Base-by-base conservation (phyloP, 2,888 invertebrate species). In the Achlya flavicornis region DNA sequence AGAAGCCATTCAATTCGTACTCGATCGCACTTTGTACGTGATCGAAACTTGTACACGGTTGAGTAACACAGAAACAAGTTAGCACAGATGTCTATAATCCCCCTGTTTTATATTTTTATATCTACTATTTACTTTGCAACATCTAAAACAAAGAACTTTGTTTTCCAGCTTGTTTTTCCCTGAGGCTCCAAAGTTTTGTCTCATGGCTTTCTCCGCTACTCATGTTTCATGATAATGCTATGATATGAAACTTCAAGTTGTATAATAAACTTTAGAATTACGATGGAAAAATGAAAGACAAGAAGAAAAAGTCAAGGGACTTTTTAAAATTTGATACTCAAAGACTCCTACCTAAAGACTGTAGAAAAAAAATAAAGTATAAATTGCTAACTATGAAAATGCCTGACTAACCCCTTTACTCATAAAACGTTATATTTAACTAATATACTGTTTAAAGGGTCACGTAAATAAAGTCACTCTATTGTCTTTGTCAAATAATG, bases 1-100 rank as follows among this genome's bases (percentile, higher is more conserved):
- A 77, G 75, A 81, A 83, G 76, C 73, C 79, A 77, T 84, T 81
- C 80, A 85, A 79, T 81, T 81, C 77, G 73, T 79, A 79, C 78
- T 79, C 78, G 78, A 85, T 84, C 80, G 79, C 74, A 74, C 71
- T 81, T 74, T 74, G 77, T 82, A 86, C 87, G 86, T 87, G 85
- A 87, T 83, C 73, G 70, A 84, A 87, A 86, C 79, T 85, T 81
- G 68, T 66, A 66, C 67, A 64, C 67, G 65, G 73, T 73, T 75
- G 74, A 81, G 76, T 78, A 77, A 84, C 77, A 78, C 73, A 73
- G 73, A 74, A 76, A 74, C 75, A 76, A 77, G 73, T 77, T 76
- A 77, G 69, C 70, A 72, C 78, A 79, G 72, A 76, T 77, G 75
- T 74, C 67, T 80, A 70, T 81, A 78, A 82, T 75, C 71, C 75